These are phyloP conservation scores for Dolichallabes microphthalmus DNA, from an alignment of 2,113 vertebrate genomes.

Conservation along the genomic window DNA sequence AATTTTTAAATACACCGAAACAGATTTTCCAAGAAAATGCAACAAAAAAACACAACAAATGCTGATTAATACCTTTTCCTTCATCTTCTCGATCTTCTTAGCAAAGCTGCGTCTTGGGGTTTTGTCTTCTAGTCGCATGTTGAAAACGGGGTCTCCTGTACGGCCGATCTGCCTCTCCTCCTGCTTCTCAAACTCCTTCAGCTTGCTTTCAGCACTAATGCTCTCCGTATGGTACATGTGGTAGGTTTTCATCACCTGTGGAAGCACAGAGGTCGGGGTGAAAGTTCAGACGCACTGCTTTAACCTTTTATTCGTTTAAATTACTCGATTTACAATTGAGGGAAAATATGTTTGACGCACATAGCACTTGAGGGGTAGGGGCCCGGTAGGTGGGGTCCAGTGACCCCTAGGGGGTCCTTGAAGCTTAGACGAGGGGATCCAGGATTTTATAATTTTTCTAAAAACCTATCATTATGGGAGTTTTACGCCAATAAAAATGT, in stretches of 20 bases:
- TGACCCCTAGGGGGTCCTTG: neutral
- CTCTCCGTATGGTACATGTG: slow-evolving; percentile 99
- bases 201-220: slow-evolving; percentile 93
- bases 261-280: slow-evolving; percentile 23
- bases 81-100: slow-evolving; percentile 99
- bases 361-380: neutral
- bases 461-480: neutral
- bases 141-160: slow-evolving; percentile 86
- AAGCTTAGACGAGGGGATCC: neutral
- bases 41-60: neutral
- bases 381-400: too few relatives aligned
- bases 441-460: neutral
- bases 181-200: slow-evolving; percentile 97
- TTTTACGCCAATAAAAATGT: neutral
- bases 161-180: slow-evolving; percentile 94
- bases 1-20: neutral
- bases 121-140: slow-evolving; percentile 88
- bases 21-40: neutral
- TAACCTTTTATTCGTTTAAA: neutral
- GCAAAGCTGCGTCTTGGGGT: slow-evolving; percentile 93
- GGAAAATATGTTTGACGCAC: neutral
- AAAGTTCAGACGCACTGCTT: neutral
- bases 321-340: neutral
- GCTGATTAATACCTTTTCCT: slow-evolving; percentile 85
- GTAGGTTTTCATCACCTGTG: slow-evolving; percentile 98